Conservation (phyloP, 2,113 vertebrate genomes). For the Penelope pileata region DNA sequence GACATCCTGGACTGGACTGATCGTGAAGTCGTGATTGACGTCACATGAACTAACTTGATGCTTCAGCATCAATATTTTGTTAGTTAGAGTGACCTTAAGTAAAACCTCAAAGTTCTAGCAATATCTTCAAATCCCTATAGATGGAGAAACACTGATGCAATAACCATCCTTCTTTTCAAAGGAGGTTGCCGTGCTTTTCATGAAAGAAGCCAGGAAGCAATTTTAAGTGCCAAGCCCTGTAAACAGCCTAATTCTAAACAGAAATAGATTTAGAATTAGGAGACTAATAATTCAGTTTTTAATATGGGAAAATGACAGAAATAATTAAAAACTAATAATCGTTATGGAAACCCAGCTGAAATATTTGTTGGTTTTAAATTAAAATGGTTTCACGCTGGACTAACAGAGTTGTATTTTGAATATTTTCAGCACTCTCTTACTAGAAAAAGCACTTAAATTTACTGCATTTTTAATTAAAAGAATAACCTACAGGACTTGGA, state of each 20-base stretch:
- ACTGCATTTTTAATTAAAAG: background rate
- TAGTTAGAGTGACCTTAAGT: background rate
- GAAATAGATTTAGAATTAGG: background rate
- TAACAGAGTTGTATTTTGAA: background rate
- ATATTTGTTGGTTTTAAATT: background rate
- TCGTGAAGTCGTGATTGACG: background rate
- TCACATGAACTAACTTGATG: background rate
- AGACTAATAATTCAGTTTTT: background rate
- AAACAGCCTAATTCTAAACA: background rate
- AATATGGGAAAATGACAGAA: slow-evolving; percentile 5
- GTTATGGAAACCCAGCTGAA: background rate
- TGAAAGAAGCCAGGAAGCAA: background rate
- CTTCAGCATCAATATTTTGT: background rate
- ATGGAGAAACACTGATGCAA: background rate
- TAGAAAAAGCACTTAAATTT: background rate
- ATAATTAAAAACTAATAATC: slow-evolving; percentile 19
- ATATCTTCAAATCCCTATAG: background rate
- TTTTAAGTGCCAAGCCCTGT: background rate
- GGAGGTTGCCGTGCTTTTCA: background rate
- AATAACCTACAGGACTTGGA: background rate
- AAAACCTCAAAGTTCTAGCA: background rate
- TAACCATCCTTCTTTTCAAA: background rate
- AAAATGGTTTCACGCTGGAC: background rate
- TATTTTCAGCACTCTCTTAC: background rate
- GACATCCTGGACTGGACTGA: background rate